phyloP scores from a whole-genome alignment of 2,888 invertebrate species.

The Calephelis perditalis region DNA sequence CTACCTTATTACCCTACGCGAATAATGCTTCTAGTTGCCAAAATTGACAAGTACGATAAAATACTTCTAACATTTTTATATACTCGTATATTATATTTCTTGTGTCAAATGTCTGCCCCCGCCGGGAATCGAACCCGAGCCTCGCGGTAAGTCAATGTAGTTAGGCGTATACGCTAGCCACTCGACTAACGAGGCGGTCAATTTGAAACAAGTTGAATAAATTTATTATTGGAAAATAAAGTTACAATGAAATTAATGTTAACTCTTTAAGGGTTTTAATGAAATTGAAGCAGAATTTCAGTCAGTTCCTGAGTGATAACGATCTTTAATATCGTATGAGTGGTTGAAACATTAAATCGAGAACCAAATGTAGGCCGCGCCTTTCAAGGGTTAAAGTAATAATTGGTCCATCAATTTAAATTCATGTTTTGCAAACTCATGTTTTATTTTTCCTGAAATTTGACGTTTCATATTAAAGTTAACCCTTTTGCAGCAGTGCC shows the following conservation, averaged over 20 bases:
- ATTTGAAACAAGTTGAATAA: too few relatives aligned
- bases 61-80: too few relatives aligned
- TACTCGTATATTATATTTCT: too few relatives aligned
- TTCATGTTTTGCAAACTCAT: conserved; percentile 18
- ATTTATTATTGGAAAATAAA: background rate
- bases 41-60: too few relatives aligned
- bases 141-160: too few relatives aligned
- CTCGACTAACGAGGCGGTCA: too few relatives aligned
- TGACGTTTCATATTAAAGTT: background rate
- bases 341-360: conserved; percentile 64
- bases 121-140: too few relatives aligned
- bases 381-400: conserved; percentile 42
- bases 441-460: conserved; percentile 9
- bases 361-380: conserved; percentile 59
- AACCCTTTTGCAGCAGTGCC: too few relatives aligned
- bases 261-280: conserved; percentile 41
- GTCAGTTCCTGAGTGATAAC: conserved; percentile 68
- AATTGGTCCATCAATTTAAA: conserved; percentile 33
- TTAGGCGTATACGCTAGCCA: too few relatives aligned
- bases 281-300: conserved; percentile 67
- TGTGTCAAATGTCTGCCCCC: too few relatives aligned
- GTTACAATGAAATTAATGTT: background rate
- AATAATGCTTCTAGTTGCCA: too few relatives aligned
- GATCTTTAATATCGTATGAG: conserved; percentile 74
- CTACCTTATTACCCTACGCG: too few relatives aligned